Evolutionary conservation across 2,797 vertebrate genomes (phyloP).

Genomic region (Myotis vivesi): DNA sequence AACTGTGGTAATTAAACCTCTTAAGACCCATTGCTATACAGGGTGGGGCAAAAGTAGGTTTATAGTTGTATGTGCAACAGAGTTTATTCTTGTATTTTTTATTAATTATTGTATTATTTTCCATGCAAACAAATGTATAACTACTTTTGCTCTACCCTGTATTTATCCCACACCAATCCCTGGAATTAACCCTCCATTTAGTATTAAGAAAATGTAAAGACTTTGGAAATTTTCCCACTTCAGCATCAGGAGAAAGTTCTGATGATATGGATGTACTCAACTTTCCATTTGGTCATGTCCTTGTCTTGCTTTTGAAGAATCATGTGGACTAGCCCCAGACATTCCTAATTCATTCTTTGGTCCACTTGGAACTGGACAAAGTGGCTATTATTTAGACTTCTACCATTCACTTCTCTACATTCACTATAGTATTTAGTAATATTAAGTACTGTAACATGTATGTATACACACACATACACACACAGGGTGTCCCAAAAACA

Average conservation of each 20-base stretch:
- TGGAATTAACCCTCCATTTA: neutral
- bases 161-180: neutral
- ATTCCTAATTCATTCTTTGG: neutral
- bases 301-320: neutral
- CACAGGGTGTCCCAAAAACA: no score
- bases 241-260: neutral
- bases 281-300: neutral
- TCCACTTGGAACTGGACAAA: neutral
- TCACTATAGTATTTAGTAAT: neutral
- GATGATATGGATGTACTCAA: neutral
- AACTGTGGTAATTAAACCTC: neutral
- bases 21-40: neutral
- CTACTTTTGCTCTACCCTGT: neutral
- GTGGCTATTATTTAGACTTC: neutral
- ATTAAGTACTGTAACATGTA: neutral
- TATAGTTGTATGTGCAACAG: neutral
- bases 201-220: neutral
- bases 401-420: neutral
- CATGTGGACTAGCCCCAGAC: neutral
- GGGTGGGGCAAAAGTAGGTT: neutral
- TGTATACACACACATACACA: no score
- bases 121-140: neutral
- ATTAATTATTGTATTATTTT: neutral
- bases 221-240: neutral
- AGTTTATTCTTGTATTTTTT: neutral